Evolutionary conservation across 1,140 invertebrate species (phyloP), one percentile per base, ranked within the genome.

Genomic region (Triops longicaudatus): DNA sequence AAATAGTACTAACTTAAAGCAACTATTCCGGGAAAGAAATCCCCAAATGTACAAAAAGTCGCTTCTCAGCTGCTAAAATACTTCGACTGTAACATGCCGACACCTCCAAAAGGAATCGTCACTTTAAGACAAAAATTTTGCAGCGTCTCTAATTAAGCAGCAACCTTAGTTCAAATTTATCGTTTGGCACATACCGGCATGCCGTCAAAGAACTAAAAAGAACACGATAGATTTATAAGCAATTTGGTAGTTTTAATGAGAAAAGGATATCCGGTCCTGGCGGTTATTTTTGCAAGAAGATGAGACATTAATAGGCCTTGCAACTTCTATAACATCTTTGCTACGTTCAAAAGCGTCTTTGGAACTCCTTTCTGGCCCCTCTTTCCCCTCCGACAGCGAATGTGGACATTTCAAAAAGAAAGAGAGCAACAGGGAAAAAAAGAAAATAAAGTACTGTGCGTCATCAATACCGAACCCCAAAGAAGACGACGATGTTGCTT

Each of bases 81-180:
- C n/a, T n/a, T n/a, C n/a, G n/a, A n/a, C n/a, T n/a, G n/a, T n/a
- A n/a, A n/a, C n/a, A n/a, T n/a, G n/a, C n/a, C n/a, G n/a, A n/a
- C n/a, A n/a, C n/a, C n/a, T n/a, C n/a, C n/a, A n/a, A n/a, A n/a
- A n/a, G n/a, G n/a, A n/a, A n/a, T n/a, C n/a, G n/a, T n/a, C n/a
- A n/a, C n/a, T n/a, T n/a, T n/a, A n/a, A n/a, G n/a, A n/a, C n/a
- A n/a, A n/a, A n/a, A n/a, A n/a, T n/a, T n/a, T n/a, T n/a, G 81
- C 81, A 44, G 72, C 31, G 41, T 71, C 7, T n/a, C 71, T 72
- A 31, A 71, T 50, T 77, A 37, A 37, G 7, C 2, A 37, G 31
- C 31, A 37, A 7, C 31, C 31, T 2, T 37, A 37, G 7, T 37
- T 4, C 31, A 37, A 37, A 37, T 37, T 37, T 37, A 37, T 37